These are phyloP conservation scores for Columba livia DNA, from an alignment of 2,113 vertebrate genomes.

Conservation along the genomic window DNA sequence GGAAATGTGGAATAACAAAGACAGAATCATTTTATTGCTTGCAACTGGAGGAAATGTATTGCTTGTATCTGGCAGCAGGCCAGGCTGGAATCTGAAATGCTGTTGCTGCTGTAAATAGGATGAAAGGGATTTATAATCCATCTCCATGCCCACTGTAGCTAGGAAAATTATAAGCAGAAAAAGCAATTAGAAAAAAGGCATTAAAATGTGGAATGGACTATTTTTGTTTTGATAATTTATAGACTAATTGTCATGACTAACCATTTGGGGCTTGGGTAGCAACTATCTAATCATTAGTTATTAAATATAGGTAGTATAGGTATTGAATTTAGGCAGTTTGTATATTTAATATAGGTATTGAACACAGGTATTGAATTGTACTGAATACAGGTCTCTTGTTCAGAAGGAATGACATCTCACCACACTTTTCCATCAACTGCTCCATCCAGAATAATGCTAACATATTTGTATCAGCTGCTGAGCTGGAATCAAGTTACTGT, in stretches of 20 bases:
- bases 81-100: constrained; percentile 40
- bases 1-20: constrained; percentile 42
- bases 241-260: background rate
- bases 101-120: constrained; percentile 48
- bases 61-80: constrained; percentile 44
- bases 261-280: background rate
- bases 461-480: background rate
- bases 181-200: constrained; percentile 25
- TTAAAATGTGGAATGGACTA: background rate
- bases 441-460: background rate
- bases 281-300: background rate
- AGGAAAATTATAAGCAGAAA: constrained; percentile 36
- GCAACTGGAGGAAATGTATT: constrained; percentile 47
- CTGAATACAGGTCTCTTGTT: background rate
- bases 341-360: background rate
- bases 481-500: background rate
- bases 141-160: constrained; percentile 23
- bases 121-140: constrained; percentile 48
- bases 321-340: background rate
- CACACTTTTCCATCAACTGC: background rate
- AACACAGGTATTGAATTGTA: background rate
- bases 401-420: background rate
- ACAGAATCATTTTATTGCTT: constrained; percentile 42
- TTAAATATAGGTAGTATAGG: background rate
- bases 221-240: background rate